Conservation (phyloP, 2,888 invertebrate genomes). For the Meiosimyza decipiens region DNA sequence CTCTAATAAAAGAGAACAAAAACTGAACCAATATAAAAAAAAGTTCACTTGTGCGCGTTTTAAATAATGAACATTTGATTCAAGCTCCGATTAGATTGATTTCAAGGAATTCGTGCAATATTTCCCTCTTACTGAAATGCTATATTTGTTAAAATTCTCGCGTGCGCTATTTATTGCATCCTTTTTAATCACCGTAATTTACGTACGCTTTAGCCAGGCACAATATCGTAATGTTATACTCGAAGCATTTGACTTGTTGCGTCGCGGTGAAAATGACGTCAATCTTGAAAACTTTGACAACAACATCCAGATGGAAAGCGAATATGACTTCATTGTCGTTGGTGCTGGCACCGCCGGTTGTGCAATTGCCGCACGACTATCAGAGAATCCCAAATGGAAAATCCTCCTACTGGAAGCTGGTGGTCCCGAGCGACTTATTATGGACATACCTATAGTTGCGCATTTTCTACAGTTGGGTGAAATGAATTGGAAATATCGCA, state of each 20-base stretch:
- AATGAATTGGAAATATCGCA: slow-evolving; percentile 85
- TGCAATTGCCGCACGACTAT: slow-evolving; percentile 77
- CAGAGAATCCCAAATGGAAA: slow-evolving; percentile 76
- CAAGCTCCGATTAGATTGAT: not conserved
- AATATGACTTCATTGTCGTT: slow-evolving; percentile 82
- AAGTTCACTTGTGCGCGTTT: not conserved
- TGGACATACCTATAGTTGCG: slow-evolving; percentile 81
- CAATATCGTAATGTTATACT: slow-evolving; percentile 56
- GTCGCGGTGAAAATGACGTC: slow-evolving; percentile 62
- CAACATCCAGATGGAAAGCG: slow-evolving; percentile 56
- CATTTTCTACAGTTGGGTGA: slow-evolving; percentile 77
- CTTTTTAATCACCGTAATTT: not conserved
- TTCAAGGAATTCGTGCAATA: not conserved
- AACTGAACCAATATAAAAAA: not conserved
- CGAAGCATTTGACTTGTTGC: slow-evolving; percentile 59
- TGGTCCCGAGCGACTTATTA: slow-evolving; percentile 75
- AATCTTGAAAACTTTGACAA: slow-evolving; percentile 62
- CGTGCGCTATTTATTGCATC: not conserved
- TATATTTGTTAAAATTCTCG: not conserved
- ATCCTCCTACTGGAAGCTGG: slow-evolving; percentile 80
- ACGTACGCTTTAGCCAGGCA: slow-evolving; percentile 16
- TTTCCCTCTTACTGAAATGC: not conserved
- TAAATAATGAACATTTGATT: slow-evolving; percentile 20
- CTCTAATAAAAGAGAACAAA: not conserved
- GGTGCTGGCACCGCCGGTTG: slow-evolving; percentile 87